Conservation (phyloP, 2,797 vertebrate species). For the Phoeniculus purpureus region DNA sequence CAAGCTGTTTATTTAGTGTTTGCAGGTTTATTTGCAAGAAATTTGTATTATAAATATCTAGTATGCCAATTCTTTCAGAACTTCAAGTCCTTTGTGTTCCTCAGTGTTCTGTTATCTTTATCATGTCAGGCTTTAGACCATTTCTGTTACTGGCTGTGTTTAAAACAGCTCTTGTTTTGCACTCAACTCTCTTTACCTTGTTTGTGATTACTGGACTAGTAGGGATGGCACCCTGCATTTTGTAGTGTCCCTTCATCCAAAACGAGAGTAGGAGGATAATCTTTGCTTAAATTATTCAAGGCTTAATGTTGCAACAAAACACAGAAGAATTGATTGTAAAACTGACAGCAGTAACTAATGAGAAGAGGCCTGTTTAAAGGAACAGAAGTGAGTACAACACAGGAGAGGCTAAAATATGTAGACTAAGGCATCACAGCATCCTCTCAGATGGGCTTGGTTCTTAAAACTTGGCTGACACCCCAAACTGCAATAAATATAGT, state of each 20-base stretch:
- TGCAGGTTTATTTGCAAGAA: conserved; percentile 6
- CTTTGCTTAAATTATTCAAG: conserved; percentile 12
- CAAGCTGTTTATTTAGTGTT: conserved; percentile 23
- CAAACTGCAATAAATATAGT: background rate
- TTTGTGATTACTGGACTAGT: background rate
- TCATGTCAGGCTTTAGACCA: background rate
- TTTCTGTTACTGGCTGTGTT: background rate
- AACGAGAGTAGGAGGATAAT: background rate
- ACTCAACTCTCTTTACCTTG: background rate
- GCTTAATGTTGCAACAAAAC: background rate
- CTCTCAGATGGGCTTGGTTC: background rate
- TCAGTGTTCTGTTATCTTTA: conserved; percentile 3
- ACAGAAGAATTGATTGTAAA: background rate
- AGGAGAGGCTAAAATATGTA: background rate
- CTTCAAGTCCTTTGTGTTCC: background rate
- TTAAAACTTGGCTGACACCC: background rate
- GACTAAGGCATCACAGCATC: background rate
- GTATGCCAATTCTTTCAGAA: background rate
- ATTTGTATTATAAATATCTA: conserved; percentile 35
- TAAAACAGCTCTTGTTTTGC: background rate
- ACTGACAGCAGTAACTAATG: background rate
- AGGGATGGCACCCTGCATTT: conserved; percentile 10
- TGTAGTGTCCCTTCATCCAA: background rate
- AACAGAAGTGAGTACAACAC: background rate
- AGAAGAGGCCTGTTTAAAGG: background rate